phyloP scores from a whole-genome alignment of 2,888 invertebrate species.

The Capitulum mitella region DNA sequence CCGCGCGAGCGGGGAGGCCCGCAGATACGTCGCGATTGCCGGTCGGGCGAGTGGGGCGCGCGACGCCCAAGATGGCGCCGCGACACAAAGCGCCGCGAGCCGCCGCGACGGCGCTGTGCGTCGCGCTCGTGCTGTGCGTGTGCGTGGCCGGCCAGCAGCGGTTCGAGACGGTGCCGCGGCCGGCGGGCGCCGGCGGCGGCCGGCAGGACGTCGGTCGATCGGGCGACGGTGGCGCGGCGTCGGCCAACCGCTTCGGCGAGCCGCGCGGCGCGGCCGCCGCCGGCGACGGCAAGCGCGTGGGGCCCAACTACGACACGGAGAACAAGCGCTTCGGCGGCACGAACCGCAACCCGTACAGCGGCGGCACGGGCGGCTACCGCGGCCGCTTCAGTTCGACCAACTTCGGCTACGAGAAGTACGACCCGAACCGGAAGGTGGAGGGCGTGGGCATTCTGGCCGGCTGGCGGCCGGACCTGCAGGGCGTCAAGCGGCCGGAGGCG shows the following conservation, averaged over 20 bases:
- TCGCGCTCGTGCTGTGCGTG: neutral
- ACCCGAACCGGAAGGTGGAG: neutral
- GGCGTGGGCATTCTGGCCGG: constrained; percentile 57
- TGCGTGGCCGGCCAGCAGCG: neutral
- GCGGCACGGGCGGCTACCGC: constrained; percentile 23
- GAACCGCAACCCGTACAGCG: neutral
- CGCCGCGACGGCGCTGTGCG: neutral
- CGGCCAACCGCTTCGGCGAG: neutral
- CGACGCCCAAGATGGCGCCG: neutral
- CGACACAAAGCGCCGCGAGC: neutral
- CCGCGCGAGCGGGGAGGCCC: no score
- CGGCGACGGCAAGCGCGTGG: no score
- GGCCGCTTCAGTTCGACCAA: neutral
- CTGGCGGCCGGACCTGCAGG: constrained; percentile 79
- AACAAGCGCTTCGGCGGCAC: neutral
- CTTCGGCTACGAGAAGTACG: neutral
- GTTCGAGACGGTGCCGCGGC: neutral
- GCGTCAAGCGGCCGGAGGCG: constrained; percentile 64
- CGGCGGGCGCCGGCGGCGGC: neutral
- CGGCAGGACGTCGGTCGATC: neutral
- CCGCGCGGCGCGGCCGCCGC: neutral
- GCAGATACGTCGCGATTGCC: neutral
- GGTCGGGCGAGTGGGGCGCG: neutral
- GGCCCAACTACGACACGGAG: constrained; percentile 24
- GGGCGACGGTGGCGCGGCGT: no score